phyloP scores from a whole-genome alignment of 2,113 vertebrate genomes.

The Rhombomys opimus region DNA sequence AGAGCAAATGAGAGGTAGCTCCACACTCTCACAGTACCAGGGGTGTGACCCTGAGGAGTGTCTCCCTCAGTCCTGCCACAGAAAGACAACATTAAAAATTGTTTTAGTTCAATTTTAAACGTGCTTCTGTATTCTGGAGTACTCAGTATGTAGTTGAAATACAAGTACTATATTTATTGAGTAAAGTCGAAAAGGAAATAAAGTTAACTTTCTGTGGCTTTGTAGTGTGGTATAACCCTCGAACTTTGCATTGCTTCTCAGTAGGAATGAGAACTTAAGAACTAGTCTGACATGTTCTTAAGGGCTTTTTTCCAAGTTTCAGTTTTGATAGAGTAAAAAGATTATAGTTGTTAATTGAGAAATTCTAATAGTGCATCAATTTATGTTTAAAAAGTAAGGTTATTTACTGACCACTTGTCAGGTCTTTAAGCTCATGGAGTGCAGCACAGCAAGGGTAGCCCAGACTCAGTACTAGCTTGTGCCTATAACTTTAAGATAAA shows the following conservation, averaged over 20 bases:
- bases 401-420: neutral
- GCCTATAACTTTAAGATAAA: conserved; percentile 49
- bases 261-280: neutral
- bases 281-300: neutral
- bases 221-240: neutral
- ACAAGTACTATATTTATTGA: conserved; percentile 44
- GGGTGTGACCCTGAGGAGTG: neutral
- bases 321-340: conserved; percentile 5
- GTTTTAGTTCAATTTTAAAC: conserved; percentile 33
- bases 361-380: conserved; percentile 31
- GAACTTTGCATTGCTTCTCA: conserved; percentile 28
- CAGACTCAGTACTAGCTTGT: neutral
- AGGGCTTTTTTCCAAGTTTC: neutral
- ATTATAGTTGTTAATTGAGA: conserved; percentile 37
- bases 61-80: neutral
- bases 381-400: conserved; percentile 1
- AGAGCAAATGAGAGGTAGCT: neutral
- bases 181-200: conserved; percentile 1
- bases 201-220: conserved; percentile 30
- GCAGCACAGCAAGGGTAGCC: neutral
- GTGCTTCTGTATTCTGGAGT: neutral
- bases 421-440: neutral
- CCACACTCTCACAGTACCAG: neutral
- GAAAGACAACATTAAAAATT: conserved; percentile 15
- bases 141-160: too few relatives aligned